phyloP scores from a whole-genome alignment of 2,888 invertebrate species.

The Myathropa florea region DNA sequence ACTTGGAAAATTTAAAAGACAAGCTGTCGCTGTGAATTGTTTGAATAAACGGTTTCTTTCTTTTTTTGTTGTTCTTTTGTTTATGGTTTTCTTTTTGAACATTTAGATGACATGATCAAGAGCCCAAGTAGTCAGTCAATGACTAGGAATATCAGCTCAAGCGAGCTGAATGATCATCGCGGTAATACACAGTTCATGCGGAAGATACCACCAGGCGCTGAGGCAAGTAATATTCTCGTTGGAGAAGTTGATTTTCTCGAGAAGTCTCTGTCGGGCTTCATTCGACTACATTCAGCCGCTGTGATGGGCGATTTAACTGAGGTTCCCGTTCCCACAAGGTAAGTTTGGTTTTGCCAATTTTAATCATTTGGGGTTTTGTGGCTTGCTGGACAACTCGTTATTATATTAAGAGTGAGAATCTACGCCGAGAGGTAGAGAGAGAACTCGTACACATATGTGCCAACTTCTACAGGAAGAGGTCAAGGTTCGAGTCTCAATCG shows the following conservation, averaged over 20 bases:
- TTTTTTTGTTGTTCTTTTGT: conserved; percentile 69
- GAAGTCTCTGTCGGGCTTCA: conserved; percentile 95
- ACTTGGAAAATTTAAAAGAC: not conserved
- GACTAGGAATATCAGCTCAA: conserved; percentile 88
- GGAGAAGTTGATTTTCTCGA: conserved; percentile 98
- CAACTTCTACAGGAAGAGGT: too few species aligned
- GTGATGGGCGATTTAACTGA: conserved; percentile 98
- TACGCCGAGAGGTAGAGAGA: too few species aligned
- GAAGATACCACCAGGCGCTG: conserved; percentile 97
- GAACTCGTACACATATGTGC: too few species aligned
- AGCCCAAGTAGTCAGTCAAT: conserved; percentile 92
- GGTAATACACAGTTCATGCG: conserved; percentile 96
- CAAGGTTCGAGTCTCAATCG: too few species aligned
- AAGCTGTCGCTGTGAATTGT: not conserved
- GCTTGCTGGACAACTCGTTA: too few species aligned
- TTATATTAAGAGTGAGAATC: too few species aligned
- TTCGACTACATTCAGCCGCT: conserved; percentile 92
- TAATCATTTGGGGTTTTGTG: too few species aligned
- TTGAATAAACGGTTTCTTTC: not conserved
- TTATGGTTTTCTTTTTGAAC: conserved; percentile 52
- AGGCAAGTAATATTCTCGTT: conserved; percentile 98
- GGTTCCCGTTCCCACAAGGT: conserved; percentile 94
- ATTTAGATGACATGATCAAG: conserved; percentile 85
- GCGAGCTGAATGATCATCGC: conserved; percentile 85
- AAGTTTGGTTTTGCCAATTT: not conserved